Percentiles rank a stretch among this genome's conserved stretches.
phyloP scores from a whole-genome alignment of 2,113 vertebrate genomes.

The Callaeas wilsoni region DNA sequence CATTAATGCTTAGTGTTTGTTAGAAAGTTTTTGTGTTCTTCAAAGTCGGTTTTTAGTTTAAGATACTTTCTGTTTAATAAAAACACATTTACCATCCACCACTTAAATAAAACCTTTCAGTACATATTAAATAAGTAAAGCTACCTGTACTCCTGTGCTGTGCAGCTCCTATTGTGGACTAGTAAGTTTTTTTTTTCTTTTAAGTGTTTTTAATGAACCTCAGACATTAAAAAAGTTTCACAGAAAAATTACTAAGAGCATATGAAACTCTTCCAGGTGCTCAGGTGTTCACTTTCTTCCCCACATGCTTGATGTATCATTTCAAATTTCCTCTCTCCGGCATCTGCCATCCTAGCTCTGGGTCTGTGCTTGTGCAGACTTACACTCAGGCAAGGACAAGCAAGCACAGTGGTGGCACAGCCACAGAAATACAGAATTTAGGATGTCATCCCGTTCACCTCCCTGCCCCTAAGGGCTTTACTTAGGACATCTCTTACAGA shows the following conservation, averaged over 20 bases:
- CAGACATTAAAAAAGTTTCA: neutral
- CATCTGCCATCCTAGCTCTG: neutral
- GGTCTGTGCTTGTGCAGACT: neutral
- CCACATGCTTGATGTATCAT: neutral
- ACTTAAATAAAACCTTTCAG: neutral
- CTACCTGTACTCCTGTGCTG: neutral
- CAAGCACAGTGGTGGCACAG: neutral
- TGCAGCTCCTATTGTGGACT: neutral
- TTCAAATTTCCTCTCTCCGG: neutral
- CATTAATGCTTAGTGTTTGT: constrained; percentile 16
- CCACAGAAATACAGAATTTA: neutral
- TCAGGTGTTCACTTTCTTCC: neutral
- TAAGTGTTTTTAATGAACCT: neutral
- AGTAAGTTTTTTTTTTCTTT: neutral
- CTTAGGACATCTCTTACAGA: neutral
- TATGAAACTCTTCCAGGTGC: neutral
- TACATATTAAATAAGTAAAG: neutral
- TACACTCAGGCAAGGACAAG: neutral
- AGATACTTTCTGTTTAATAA: neutral
- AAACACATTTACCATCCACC: neutral
- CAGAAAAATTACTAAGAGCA: neutral
- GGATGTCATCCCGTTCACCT: neutral
- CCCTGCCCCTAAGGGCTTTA: neutral
- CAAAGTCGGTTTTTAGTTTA: neutral
- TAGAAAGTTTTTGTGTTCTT: neutral